phyloP scores from a whole-genome alignment of 2,888 invertebrate genomes.

The Punctoribates punctum region DNA sequence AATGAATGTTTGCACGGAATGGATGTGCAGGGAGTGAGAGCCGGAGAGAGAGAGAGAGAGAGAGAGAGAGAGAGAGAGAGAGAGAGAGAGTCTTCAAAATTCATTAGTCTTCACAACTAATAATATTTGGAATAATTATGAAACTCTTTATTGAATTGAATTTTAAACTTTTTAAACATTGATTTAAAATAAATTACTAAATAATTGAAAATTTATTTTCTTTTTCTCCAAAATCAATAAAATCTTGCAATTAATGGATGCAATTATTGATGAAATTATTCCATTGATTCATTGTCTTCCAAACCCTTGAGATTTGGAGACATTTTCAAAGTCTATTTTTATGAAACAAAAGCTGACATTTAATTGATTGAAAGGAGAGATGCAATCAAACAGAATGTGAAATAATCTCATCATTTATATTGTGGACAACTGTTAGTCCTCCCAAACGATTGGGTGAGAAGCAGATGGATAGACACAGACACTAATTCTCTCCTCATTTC shows the following conservation, averaged over 20 bases:
- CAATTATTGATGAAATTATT: too few relatives aligned
- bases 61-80: neutral
- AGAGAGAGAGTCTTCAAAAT: neutral
- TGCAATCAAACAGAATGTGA: neutral
- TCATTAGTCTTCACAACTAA: too few relatives aligned
- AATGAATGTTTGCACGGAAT: slow-evolving; percentile 31
- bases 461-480: slow-evolving; percentile 11
- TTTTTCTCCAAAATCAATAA: neutral
- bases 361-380: neutral
- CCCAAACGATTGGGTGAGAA: slow-evolving; percentile 26
- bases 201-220: neutral
- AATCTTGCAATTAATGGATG: too few relatives aligned
- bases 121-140: neutral
- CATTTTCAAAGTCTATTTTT: neutral
- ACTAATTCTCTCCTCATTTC: neutral
- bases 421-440: slow-evolving; percentile 12
- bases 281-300: neutral
- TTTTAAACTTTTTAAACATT: too few relatives aligned
- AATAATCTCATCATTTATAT: slow-evolving; percentile 31
- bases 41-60: neutral
- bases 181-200: too few relatives aligned
- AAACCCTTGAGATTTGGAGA: neutral
- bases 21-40: neutral
- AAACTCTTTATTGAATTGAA: too few relatives aligned
- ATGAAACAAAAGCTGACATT: neutral